A percentile compares a stretch with the other conserved stretches of the same genome.
Conservation (phyloP, 2,888 invertebrate species). For the Pandemis heparana region DNA sequence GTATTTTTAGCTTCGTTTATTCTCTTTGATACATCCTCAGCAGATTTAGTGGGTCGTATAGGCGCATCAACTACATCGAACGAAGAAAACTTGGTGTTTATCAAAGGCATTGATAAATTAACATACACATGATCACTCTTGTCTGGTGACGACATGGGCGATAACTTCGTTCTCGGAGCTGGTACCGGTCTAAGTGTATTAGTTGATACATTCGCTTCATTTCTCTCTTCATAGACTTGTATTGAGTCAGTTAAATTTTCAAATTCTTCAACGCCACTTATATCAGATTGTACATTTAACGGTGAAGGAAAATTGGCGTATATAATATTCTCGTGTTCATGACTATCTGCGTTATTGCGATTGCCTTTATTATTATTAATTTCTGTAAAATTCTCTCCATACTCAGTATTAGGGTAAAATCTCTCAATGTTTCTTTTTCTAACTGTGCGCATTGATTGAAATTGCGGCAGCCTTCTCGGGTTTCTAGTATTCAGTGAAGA, state of each 20-base stretch:
- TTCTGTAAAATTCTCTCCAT: conserved; percentile 78
- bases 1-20: conserved; percentile 46
- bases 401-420: conserved; percentile 81
- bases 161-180: conserved; percentile 84
- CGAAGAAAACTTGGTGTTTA: conserved; percentile 65
- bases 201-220: conserved; percentile 67
- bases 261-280: conserved; percentile 81
- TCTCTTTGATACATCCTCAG: conserved; percentile 66
- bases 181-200: conserved; percentile 85
- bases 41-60: conserved; percentile 70
- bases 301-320: conserved; percentile 79
- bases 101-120: conserved; percentile 83
- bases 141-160: conserved; percentile 67
- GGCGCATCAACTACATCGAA: conserved; percentile 72
- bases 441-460: conserved; percentile 80
- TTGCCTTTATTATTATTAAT: conserved; percentile 76
- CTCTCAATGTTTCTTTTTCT: conserved; percentile 80
- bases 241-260: conserved; percentile 89
- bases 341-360: conserved; percentile 57
- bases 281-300: conserved; percentile 66
- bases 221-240: conserved; percentile 86
- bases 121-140: conserved; percentile 86
- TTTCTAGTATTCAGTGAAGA: conserved; percentile 78
- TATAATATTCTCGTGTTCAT: conserved; percentile 61
- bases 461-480: conserved; percentile 67